phyloP scores from a whole-genome alignment of 2,113 vertebrate species.

The Chionodraco myersi region DNA sequence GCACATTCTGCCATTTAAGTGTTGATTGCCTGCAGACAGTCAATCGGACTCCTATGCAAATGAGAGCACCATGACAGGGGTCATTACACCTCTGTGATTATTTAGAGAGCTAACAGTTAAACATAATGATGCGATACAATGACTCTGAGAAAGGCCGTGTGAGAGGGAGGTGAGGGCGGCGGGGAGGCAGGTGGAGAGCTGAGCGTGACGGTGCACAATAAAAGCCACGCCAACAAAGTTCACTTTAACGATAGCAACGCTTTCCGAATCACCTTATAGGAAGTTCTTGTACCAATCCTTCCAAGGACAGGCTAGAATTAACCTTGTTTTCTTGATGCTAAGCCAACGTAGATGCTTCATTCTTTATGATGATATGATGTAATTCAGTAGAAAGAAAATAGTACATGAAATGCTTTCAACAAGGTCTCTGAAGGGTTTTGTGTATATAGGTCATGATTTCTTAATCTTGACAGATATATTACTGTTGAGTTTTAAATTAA shows the following conservation, averaged over 20 bases:
- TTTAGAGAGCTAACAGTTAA: constrained; percentile 50
- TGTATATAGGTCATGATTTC: too few relatives aligned
- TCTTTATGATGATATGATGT: too few relatives aligned
- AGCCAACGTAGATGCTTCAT: too few relatives aligned
- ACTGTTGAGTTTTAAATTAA: too few relatives aligned
- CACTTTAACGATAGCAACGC: background rate
- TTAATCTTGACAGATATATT: too few relatives aligned
- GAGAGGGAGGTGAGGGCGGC: constrained; percentile 12
- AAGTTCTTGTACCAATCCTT: too few relatives aligned
- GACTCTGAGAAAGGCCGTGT: constrained; percentile 19
- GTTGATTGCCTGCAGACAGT: constrained; percentile 43
- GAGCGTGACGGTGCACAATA: constrained; percentile 1
- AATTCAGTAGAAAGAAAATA: too few relatives aligned
- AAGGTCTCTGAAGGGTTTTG: too few relatives aligned
- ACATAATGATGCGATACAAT: constrained; percentile 55
- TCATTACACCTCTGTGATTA: constrained; percentile 62
- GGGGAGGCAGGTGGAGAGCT: constrained; percentile 10
- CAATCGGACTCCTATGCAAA: constrained; percentile 53
- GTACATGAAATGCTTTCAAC: too few relatives aligned
- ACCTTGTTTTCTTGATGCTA: too few relatives aligned
- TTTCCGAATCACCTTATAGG: background rate
- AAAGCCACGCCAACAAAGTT: constrained; percentile 15
- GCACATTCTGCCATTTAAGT: constrained; percentile 24
- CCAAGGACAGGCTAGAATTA: too few relatives aligned
- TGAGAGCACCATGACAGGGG: constrained; percentile 21